phyloP scores from a whole-genome alignment of 2,888 invertebrate genomes.

The Deilephila porcellus region DNA sequence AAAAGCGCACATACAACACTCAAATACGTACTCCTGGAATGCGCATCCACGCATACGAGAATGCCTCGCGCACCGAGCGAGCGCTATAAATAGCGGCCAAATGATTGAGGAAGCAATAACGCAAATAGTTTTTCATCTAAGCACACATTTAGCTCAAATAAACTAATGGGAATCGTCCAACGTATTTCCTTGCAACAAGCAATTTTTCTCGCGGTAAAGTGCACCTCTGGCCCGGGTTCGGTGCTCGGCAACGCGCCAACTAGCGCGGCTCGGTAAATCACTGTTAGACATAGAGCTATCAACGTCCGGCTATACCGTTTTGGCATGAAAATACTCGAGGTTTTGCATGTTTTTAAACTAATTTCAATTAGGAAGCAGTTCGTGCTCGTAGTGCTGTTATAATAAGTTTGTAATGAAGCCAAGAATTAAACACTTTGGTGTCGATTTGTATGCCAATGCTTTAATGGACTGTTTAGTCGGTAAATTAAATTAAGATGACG shows the following conservation, averaged over 20 bases:
- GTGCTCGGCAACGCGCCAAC: conserved; percentile 74
- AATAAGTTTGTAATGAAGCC: conserved; percentile 7
- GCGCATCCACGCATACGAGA: too few species aligned
- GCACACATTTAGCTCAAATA: conserved; percentile 38
- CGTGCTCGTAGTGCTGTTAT: not conserved
- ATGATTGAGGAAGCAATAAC: not conserved
- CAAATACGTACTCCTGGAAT: too few species aligned
- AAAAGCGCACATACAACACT: too few species aligned
- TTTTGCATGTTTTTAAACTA: conserved; percentile 17
- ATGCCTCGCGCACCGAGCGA: not conserved
- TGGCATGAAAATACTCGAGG: conserved; percentile 15
- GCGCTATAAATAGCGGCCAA: not conserved
- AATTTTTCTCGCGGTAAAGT: conserved; percentile 69
- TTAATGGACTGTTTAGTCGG: too few species aligned
- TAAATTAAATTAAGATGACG: too few species aligned
- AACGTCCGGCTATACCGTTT: conserved; percentile 40
- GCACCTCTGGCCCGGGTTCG: conserved; percentile 65
- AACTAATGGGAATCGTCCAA: conserved; percentile 45
- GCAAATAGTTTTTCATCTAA: not conserved
- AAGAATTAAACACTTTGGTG: not conserved
- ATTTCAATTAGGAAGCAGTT: conserved; percentile 19
- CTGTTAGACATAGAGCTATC: conserved; percentile 62
- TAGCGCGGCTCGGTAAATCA: conserved; percentile 57
- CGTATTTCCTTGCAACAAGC: conserved; percentile 50
- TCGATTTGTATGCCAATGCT: too few species aligned